phyloP scores from a whole-genome alignment of 2,113 vertebrate species.

The Sardina pilchardus region DNA sequence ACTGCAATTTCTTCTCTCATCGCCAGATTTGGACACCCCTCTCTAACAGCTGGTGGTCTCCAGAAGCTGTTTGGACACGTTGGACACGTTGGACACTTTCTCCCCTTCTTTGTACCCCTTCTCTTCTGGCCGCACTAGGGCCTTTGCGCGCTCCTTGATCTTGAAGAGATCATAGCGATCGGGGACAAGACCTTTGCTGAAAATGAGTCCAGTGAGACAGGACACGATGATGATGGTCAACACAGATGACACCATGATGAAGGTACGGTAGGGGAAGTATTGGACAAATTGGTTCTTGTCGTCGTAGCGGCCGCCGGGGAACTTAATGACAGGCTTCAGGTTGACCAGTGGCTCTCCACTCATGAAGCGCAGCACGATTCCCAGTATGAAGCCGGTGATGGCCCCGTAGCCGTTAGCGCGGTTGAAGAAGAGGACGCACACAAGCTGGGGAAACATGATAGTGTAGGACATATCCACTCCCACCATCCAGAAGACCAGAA shows the following conservation, averaged over 20 bases:
- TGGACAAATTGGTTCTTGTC: constrained; percentile 61
- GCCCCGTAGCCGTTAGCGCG: constrained; percentile 65
- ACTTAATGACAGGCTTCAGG: constrained; percentile 66
- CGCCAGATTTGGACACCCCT: background rate
- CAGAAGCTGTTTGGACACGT: constrained; percentile 50
- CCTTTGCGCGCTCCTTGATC: constrained; percentile 48
- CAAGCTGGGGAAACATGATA: constrained; percentile 80
- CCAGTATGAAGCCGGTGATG: constrained; percentile 62
- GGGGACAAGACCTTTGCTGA: constrained; percentile 71
- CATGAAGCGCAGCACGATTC: constrained; percentile 70
- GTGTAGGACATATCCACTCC: constrained; percentile 79
- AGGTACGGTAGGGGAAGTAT: constrained; percentile 76
- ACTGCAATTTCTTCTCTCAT: background rate
- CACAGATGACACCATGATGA: constrained; percentile 69
- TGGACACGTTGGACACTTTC: background rate
- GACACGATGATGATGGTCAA: constrained; percentile 66
- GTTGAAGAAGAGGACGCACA: constrained; percentile 76
- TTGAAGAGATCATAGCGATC: constrained; percentile 71
- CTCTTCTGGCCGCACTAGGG: background rate
- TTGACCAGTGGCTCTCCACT: constrained; percentile 76
- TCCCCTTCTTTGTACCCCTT: background rate
- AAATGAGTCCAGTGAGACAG: constrained; percentile 57
- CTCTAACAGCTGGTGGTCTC: constrained; percentile 57
- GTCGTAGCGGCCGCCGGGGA: constrained; percentile 67
- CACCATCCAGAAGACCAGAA: constrained; percentile 82